Base-by-base conservation (phyloP, 2,888 invertebrate genomes). In the Habrosyne pyritoides region DNA sequence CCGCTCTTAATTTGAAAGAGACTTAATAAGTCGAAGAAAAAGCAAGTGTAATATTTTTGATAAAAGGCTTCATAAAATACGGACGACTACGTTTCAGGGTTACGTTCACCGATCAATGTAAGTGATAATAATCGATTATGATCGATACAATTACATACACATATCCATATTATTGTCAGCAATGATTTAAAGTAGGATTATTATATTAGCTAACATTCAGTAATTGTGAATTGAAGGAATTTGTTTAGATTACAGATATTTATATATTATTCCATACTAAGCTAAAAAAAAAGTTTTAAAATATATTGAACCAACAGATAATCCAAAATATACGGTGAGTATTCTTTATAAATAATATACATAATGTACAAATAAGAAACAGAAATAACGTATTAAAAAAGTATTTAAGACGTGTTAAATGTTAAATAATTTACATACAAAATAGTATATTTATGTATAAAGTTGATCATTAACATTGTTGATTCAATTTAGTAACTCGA, bases 131-230 rank as follows among this genome's bases (percentile, higher is more conserved):
- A 42, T 18, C 8, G 18, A 42, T 18, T 42, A 42, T 14, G 42
- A 42, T n/a, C 18, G 57, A 69, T 71, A 67, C 65, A 70, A 67
- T 60, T 66, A 69, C 66, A 69, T 67, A 72, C 63, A 63, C 60
- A 59, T 49, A 63, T 66, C 66, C 67, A 60, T 76, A 77, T 78
- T 81, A 79, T 79, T 79, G 79, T 79, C 79, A 75, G 77, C 64
- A 72, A 75, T 69, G 70, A 68, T 66, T 63, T 60, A 42, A 42
- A 42, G 42, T 42, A 42, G 57, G 57, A 57, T 61, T 61, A 28
- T 58, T 57, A 64, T 65, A 66, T 59, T 60, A 66, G 66, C 48
- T 56, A 56, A 57, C 58, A 56, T 30, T n/a, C 24, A 55, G 57
- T 24, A 49, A 46, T 46, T 54, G 12, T 54, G 48, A 33, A 42